phyloP scores from a whole-genome alignment of 2,888 invertebrate species.

The Eupsilia transversa region DNA sequence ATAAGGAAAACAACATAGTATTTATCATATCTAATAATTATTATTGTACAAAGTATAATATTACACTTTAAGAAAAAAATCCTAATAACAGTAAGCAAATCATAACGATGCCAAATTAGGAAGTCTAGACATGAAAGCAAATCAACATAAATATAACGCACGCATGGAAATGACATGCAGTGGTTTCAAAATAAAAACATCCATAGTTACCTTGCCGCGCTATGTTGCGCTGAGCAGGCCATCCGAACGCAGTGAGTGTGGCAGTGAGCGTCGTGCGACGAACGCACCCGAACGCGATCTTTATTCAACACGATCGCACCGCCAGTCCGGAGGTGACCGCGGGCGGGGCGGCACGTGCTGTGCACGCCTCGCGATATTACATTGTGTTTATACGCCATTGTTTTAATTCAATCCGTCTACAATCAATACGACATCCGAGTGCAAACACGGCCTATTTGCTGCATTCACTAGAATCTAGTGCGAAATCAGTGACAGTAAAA shows the following conservation, averaged over 20 bases:
- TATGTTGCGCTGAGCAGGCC: conserved; percentile 63
- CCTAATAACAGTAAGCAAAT: conserved; percentile 3
- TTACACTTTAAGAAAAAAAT: background rate
- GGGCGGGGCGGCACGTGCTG: conserved; percentile 90
- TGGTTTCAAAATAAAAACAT: conserved; percentile 82
- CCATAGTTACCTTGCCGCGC: conserved; percentile 74
- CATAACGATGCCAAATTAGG: conserved; percentile 27
- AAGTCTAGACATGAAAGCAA: conserved; percentile 45
- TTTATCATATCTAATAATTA: background rate
- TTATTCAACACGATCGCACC: conserved; percentile 74
- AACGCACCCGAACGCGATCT: conserved; percentile 86
- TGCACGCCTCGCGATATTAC: conserved; percentile 88
- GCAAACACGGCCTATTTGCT: conserved; percentile 80
- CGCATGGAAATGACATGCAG: conserved; percentile 70
- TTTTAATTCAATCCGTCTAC: conserved; percentile 84
- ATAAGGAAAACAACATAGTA: background rate
- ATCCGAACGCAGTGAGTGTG: conserved; percentile 81
- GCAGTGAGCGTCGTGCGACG: conserved; percentile 80
- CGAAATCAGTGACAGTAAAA: conserved; percentile 74
- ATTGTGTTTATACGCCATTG: conserved; percentile 88
- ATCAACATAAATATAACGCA: conserved; percentile 48
- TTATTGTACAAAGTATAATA: too few relatives aligned
- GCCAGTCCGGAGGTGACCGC: conserved; percentile 87
- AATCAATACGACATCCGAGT: conserved; percentile 85
- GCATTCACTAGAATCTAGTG: conserved; percentile 73